Conservation (phyloP, 2,797 vertebrate species). For the Kryptolebias ocellatus region DNA sequence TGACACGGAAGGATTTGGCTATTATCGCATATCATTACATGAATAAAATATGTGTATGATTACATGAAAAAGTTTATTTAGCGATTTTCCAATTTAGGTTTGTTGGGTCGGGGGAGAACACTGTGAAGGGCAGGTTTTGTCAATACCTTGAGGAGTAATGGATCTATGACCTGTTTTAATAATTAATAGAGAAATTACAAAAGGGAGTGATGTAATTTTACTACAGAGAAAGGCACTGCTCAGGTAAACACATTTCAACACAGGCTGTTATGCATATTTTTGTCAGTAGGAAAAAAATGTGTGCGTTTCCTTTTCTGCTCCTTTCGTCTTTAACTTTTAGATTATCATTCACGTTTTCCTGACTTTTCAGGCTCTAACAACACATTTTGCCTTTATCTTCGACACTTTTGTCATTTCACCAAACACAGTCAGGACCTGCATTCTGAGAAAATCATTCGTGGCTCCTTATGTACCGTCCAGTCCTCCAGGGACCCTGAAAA, state of each 20-base stretch:
- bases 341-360: conserved; percentile 55
- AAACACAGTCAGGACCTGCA: conserved; percentile 72
- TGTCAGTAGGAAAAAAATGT: not conserved
- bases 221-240: not conserved
- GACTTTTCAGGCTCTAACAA: conserved; percentile 59
- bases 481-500: conserved; percentile 53
- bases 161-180: conserved; percentile 53
- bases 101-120: conserved; percentile 44
- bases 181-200: conserved; percentile 54
- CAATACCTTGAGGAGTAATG: conserved; percentile 63
- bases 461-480: conserved; percentile 61
- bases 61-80: conserved; percentile 74
- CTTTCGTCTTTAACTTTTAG: conserved; percentile 10
- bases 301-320: conserved; percentile 9
- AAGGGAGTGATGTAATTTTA: conserved; percentile 43
- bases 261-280: not conserved
- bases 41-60: conserved; percentile 76
- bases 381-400: conserved; percentile 72
- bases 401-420: conserved; percentile 65
- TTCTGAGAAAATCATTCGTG: conserved; percentile 72
- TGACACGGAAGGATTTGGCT: conserved; percentile 53
- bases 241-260: conserved; percentile 23
- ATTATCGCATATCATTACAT: conserved; percentile 76
- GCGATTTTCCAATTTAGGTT: conserved; percentile 65
- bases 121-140: conserved; percentile 36